phyloP scores from a whole-genome alignment of 2,797 vertebrate species.

The Holocentrus rufus region DNA sequence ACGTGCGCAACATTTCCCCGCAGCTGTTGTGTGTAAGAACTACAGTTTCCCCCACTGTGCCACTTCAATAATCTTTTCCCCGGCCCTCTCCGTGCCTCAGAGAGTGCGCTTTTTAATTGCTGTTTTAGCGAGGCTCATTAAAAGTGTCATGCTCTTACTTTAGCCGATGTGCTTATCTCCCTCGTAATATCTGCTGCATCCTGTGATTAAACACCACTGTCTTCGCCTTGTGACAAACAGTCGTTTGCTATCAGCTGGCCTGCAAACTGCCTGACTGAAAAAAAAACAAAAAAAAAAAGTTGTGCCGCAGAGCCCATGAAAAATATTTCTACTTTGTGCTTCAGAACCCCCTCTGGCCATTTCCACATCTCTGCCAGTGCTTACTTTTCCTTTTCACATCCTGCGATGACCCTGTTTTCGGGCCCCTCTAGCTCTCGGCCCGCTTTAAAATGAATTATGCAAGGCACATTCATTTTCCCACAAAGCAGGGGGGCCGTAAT shows the following conservation, averaged over 20 bases:
- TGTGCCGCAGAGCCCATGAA: slow-evolving; percentile 17
- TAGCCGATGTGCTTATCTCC: slow-evolving; percentile 46
- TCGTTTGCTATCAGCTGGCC: slow-evolving; percentile 29
- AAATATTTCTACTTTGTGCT: background rate
- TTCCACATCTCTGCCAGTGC: slow-evolving; percentile 9
- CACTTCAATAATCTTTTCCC: slow-evolving; percentile 8
- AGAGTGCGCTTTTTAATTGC: slow-evolving; percentile 41
- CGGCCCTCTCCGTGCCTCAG: background rate
- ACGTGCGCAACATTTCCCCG: background rate
- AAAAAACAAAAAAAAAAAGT: background rate
- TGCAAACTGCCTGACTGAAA: slow-evolving; percentile 13
- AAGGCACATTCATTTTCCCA: slow-evolving; percentile 4
- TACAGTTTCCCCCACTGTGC: slow-evolving; percentile 3
- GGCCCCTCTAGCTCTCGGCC: background rate
- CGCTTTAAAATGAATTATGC: slow-evolving; percentile 35
- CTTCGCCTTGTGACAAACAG: slow-evolving; percentile 33
- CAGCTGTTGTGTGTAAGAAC: slow-evolving; percentile 16
- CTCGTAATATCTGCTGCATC: background rate
- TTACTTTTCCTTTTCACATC: slow-evolving; percentile 20
- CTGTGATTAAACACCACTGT: slow-evolving; percentile 39
- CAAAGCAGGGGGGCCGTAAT: background rate
- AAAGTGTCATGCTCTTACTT: slow-evolving; percentile 26
- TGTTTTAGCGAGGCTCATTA: slow-evolving; percentile 17
- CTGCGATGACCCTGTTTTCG: slow-evolving; percentile 40
- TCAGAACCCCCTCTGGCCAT: slow-evolving; percentile 3